These are phyloP conservation scores for Reticulitermes lucifugus DNA, from an alignment of 2,888 invertebrate genomes.

Conservation along the genomic window DNA sequence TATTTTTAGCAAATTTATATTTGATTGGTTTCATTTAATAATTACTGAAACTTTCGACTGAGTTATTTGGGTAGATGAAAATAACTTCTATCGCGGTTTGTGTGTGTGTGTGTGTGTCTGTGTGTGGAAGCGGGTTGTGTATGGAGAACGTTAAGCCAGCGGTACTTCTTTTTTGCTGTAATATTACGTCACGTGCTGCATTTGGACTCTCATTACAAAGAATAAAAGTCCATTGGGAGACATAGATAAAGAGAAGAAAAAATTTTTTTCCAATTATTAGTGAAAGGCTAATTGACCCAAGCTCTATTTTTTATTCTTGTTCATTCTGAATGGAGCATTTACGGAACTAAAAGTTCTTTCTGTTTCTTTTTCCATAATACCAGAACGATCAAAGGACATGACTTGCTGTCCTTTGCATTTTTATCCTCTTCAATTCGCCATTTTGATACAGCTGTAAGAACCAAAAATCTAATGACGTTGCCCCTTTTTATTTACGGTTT, in stretches of 20 bases:
- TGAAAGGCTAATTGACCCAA: background rate
- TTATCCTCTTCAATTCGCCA: background rate
- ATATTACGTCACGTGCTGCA: constrained; percentile 5
- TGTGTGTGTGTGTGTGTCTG: background rate
- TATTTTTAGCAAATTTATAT: background rate
- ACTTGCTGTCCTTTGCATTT: background rate
- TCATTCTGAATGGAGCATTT: background rate
- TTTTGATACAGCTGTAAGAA: background rate
- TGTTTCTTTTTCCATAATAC: background rate
- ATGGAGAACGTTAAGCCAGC: background rate
- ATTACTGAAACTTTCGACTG: background rate
- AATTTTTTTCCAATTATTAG: background rate
- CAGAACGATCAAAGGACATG: constrained; percentile 1
- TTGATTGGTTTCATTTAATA: background rate
- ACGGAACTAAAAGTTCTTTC: background rate
- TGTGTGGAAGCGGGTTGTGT: too few relatives aligned
- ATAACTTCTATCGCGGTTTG: background rate
- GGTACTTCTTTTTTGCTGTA: background rate
- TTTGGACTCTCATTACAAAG: background rate
- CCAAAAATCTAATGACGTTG: background rate
- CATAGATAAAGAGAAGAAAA: background rate
- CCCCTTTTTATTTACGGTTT: background rate
- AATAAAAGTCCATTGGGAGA: background rate
- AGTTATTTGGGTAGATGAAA: background rate
- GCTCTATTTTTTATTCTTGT: background rate